These are phyloP conservation scores for Cercopithecus mitis DNA, from an alignment of 2,797 vertebrate species.

Conservation along the genomic window DNA sequence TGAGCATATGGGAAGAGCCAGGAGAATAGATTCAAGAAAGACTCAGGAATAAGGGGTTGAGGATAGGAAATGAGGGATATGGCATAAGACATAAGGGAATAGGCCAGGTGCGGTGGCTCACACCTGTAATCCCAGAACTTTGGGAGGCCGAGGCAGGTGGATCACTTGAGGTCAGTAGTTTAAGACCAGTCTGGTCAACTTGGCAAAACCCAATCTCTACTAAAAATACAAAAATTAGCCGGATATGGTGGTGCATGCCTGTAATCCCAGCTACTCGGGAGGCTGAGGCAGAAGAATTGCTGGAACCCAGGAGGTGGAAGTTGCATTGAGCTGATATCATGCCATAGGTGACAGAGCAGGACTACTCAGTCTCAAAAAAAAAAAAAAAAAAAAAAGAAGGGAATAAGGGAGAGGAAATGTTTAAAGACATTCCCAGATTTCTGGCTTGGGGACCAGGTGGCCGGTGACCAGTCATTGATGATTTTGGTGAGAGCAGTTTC, in stretches of 20 bases:
- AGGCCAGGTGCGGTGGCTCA: background rate
- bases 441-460: background rate
- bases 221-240: background rate
- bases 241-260: fast-evolving
- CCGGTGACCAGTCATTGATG: fast-evolving
- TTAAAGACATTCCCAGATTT: background rate
- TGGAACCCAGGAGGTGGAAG: too few relatives aligned
- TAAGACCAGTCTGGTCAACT: background rate
- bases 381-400: too few relatives aligned
- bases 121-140: background rate
- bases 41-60: background rate
- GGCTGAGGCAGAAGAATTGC: too few relatives aligned
- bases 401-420: background rate
- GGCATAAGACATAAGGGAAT: fast-evolving
- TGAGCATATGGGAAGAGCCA: fast-evolving
- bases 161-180: background rate
- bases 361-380: background rate
- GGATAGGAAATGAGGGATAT: fast-evolving
- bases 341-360: too few relatives aligned
- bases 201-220: background rate
- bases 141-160: background rate
- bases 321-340: too few relatives aligned
- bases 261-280: too few relatives aligned
- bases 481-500: fast-evolving
- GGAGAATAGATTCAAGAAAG: background rate